phyloP scores from a whole-genome alignment of 1,140 invertebrate species.

The Oreohelix idahoensis region DNA sequence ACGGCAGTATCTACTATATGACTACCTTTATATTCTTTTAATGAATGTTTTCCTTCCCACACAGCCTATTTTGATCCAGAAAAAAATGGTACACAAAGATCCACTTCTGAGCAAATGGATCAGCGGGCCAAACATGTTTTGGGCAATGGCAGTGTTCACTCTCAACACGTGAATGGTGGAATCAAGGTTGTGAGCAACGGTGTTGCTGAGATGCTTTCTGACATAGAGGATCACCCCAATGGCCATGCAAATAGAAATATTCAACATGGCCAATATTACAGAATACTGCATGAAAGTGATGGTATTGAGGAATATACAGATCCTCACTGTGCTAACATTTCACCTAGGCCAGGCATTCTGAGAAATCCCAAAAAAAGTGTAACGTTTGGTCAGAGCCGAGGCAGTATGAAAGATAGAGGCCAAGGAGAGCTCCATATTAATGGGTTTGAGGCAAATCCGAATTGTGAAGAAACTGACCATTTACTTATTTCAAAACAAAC shows the following conservation, averaged over 20 bases:
- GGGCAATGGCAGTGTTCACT: neutral
- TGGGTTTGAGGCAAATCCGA: slow-evolving; percentile 14
- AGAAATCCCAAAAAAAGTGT: neutral
- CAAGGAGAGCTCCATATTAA: neutral
- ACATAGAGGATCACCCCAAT: neutral
- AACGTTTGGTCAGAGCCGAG: neutral
- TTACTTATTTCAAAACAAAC: neutral
- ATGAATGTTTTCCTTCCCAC: too few relatives aligned
- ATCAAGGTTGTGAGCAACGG: neutral
- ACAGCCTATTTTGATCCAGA: too few relatives aligned
- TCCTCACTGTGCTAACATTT: neutral
- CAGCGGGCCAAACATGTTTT: neutral
- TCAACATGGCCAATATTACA: neutral
- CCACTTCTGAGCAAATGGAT: neutral
- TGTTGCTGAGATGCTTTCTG: neutral
- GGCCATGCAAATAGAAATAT: neutral
- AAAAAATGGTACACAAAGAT: too few relatives aligned
- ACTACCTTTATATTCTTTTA: too few relatives aligned
- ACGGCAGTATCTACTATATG: too few relatives aligned
- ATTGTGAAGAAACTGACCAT: slow-evolving; percentile 15
- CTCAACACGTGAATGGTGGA: neutral
- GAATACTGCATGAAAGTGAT: neutral
- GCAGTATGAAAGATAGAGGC: neutral
- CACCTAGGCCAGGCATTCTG: neutral
- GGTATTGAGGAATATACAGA: neutral